Conservation (phyloP, 2,797 vertebrate genomes). For the Lutjanus campechanus region DNA sequence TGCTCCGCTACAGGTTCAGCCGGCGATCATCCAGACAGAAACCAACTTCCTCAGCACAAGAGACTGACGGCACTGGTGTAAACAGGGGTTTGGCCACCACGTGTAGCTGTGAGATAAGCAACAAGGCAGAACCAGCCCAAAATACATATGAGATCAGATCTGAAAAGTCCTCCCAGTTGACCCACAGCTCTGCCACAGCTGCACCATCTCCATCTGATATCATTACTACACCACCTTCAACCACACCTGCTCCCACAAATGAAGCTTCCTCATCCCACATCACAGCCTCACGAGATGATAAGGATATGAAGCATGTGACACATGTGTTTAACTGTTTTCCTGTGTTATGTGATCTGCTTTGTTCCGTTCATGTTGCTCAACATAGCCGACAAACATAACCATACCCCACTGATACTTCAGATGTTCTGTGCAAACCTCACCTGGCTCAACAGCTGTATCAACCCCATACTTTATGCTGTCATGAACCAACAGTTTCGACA, state of each 20-base stretch:
- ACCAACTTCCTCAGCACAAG: slow-evolving; percentile 38
- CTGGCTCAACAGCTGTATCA: slow-evolving; percentile 92
- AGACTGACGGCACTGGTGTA: slow-evolving; percentile 68
- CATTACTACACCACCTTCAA: background rate
- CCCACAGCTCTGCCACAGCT: background rate
- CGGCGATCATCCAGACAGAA: background rate
- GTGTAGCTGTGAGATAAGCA: slow-evolving; percentile 35
- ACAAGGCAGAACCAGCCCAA: background rate
- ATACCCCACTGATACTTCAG: slow-evolving; percentile 84
- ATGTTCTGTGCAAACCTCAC: slow-evolving; percentile 91
- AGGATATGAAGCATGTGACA: slow-evolving; percentile 89
- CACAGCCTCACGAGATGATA: slow-evolving; percentile 71
- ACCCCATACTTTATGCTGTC: slow-evolving; percentile 89
- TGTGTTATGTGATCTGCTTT: slow-evolving; percentile 88
- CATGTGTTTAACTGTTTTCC: slow-evolving; percentile 89
- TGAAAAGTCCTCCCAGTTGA: too few relatives aligned
- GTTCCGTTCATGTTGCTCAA: slow-evolving; percentile 89
- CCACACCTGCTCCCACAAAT: background rate
- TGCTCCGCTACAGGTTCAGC: slow-evolving; percentile 83
- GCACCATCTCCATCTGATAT: background rate
- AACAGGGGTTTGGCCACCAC: slow-evolving; percentile 44
- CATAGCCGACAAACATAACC: slow-evolving; percentile 81
- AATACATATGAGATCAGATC: background rate
- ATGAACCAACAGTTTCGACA: slow-evolving; percentile 91
- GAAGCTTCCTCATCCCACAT: slow-evolving; percentile 13